Evolutionary conservation across 2,888 invertebrate species (phyloP).

Genomic region (Achlya flavicornis): DNA sequence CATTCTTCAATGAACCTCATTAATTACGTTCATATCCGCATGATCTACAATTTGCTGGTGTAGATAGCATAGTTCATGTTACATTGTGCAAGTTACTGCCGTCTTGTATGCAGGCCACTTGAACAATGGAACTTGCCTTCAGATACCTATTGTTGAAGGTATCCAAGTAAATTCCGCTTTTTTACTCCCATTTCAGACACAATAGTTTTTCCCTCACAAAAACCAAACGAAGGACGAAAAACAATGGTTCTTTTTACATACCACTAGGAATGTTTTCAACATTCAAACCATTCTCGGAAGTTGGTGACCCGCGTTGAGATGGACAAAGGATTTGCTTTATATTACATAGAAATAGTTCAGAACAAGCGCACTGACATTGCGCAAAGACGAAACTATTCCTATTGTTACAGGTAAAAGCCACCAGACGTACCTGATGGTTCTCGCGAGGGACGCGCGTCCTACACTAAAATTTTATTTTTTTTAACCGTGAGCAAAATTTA

Average conservation of each 20-base stretch:
- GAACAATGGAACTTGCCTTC: constrained; percentile 27
- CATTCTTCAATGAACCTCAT: neutral
- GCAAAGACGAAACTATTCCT: neutral
- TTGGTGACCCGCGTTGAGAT: neutral
- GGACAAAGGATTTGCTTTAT: neutral
- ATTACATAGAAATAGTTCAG: neutral
- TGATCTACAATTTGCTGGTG: neutral
- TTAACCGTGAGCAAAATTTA: no score
- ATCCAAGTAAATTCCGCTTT: constrained; percentile 35
- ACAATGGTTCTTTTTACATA: constrained; percentile 17
- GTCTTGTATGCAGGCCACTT: constrained; percentile 30
- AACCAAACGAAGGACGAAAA: constrained; percentile 10
- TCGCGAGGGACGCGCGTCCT: no score
- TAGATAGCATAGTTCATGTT: constrained; percentile 15
- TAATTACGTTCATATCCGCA: neutral
- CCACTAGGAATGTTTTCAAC: constrained; percentile 9
- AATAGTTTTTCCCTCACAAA: constrained; percentile 28
- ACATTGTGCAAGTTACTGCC: constrained; percentile 26
- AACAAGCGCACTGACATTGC: neutral
- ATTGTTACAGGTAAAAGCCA: neutral
- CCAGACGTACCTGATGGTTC: no score
- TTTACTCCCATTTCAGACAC: constrained; percentile 37
- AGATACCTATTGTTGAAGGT: constrained; percentile 35
- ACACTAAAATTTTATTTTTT: no score
- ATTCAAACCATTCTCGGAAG: constrained; percentile 2